Conservation (phyloP, 2,888 invertebrate genomes). For the Spisula subtruncata region DNA sequence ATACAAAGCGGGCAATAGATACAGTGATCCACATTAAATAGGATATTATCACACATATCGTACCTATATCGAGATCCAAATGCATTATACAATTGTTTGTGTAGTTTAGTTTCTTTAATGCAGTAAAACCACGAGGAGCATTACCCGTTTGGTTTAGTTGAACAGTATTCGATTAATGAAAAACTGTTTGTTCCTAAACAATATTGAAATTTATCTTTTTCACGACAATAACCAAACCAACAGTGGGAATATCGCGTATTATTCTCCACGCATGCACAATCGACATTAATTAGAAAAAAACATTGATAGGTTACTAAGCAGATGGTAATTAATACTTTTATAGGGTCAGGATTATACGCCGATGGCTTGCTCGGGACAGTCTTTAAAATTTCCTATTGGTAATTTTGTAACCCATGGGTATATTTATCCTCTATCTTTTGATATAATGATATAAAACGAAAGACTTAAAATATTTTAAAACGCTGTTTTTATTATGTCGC, state of each 20-base stretch:
- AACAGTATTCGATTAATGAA: constrained; percentile 14
- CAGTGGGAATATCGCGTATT: background rate
- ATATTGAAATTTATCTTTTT: constrained; percentile 2
- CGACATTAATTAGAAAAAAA: background rate
- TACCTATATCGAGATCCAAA: background rate
- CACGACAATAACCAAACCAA: background rate
- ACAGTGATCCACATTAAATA: background rate
- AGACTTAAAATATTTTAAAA: too few relatives aligned
- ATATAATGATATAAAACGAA: too few relatives aligned
- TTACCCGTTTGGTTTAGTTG: background rate
- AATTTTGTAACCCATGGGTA: too few relatives aligned
- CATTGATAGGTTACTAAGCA: background rate
- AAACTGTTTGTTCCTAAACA: background rate
- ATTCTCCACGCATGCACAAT: background rate
- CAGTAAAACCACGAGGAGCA: background rate
- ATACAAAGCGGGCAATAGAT: background rate
- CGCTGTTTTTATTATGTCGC: too few relatives aligned
- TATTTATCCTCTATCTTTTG: too few relatives aligned
- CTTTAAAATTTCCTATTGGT: too few relatives aligned
- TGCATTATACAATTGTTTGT: background rate
- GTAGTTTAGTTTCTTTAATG: background rate
- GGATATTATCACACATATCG: background rate
- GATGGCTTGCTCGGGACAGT: too few relatives aligned
- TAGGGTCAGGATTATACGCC: too few relatives aligned
- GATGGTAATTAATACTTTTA: too few relatives aligned